phyloP scores from a whole-genome alignment of 2,113 vertebrate genomes.

The Gadus macrocephalus region DNA sequence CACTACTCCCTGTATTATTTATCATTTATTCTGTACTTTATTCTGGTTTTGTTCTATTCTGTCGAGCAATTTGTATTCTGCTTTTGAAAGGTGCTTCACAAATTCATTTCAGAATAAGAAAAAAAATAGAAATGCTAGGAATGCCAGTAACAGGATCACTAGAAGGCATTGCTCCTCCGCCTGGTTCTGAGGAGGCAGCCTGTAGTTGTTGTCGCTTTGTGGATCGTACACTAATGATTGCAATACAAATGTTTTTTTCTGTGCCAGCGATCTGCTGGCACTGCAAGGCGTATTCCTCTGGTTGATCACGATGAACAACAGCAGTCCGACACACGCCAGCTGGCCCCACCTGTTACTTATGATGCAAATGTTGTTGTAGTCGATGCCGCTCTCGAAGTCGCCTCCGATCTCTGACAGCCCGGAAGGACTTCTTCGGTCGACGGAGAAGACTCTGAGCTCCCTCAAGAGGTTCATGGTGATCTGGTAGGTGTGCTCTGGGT shows the following conservation, averaged over 20 bases:
- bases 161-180: too few relatives aligned
- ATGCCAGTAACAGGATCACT: too few relatives aligned
- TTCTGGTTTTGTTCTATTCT: too few relatives aligned
- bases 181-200: too few relatives aligned
- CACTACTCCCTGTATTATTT: neutral
- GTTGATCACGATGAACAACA: slow-evolving; percentile 47
- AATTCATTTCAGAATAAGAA: too few relatives aligned
- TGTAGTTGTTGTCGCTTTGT: neutral
- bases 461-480: slow-evolving; percentile 41
- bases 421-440: neutral
- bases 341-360: slow-evolving; percentile 39
- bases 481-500: slow-evolving; percentile 49
- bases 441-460: slow-evolving; percentile 46
- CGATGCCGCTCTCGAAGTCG: slow-evolving; percentile 18
- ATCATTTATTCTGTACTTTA: too few relatives aligned
- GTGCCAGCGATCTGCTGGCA: too few relatives aligned
- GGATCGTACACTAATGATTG: accelerated
- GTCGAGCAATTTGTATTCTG: too few relatives aligned
- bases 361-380: slow-evolving; percentile 5
- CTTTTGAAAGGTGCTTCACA: too few relatives aligned
- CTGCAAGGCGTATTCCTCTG: slow-evolving; percentile 18
- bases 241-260: too few relatives aligned
- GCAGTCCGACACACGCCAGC: slow-evolving; percentile 49
- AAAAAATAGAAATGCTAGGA: too few relatives aligned
- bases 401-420: slow-evolving; percentile 31